A percentile compares a stretch with the other conserved stretches of the same genome.
phyloP scores from a whole-genome alignment of 2,888 invertebrate species.

The Synanthedon vespiformis region DNA sequence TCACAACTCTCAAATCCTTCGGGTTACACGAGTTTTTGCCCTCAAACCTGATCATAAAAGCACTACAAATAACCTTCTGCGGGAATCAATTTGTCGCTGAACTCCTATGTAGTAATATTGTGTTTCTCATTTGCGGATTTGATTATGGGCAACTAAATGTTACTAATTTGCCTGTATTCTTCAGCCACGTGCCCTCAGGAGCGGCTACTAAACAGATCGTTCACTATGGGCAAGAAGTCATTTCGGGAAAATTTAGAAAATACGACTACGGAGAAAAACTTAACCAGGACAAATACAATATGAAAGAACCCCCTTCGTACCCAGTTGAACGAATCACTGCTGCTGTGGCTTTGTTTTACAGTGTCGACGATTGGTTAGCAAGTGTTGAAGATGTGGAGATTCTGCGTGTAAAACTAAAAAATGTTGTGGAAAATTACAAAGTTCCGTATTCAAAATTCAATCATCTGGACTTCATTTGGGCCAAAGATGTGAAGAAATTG shows the following conservation, averaged over 20 bases:
- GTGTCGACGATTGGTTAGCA: slow-evolving; percentile 18
- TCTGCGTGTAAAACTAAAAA: slow-evolving; percentile 11
- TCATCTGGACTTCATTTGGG: slow-evolving; percentile 22
- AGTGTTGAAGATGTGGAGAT: slow-evolving; percentile 11
- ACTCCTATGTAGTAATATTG: slow-evolving; percentile 4
- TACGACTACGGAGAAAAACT: slow-evolving; percentile 16
- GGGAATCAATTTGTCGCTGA: background rate
- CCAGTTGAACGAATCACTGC: slow-evolving; percentile 13
- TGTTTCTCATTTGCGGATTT: slow-evolving; percentile 12
- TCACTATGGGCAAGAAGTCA: slow-evolving; percentile 22
- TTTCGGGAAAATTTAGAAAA: slow-evolving; percentile 14
- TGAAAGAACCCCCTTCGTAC: slow-evolving; percentile 14
- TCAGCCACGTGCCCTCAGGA: slow-evolving; percentile 33
- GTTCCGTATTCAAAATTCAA: slow-evolving; percentile 14
- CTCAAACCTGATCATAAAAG: background rate
- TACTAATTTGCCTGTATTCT: slow-evolving; percentile 9
- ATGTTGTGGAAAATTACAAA: slow-evolving; percentile 15
- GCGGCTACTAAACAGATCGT: slow-evolving; percentile 46
- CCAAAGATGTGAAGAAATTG: slow-evolving; percentile 12
- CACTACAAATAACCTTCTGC: background rate
- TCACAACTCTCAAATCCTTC: background rate
- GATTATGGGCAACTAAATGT: slow-evolving; percentile 15
- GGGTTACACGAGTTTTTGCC: slow-evolving; percentile 1
- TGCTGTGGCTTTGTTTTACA: slow-evolving; percentile 15
- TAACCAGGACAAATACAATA: slow-evolving; percentile 15